Conservation (phyloP, 92 coral and sea anemone species). For the Scolanthus callimorphus region DNA sequence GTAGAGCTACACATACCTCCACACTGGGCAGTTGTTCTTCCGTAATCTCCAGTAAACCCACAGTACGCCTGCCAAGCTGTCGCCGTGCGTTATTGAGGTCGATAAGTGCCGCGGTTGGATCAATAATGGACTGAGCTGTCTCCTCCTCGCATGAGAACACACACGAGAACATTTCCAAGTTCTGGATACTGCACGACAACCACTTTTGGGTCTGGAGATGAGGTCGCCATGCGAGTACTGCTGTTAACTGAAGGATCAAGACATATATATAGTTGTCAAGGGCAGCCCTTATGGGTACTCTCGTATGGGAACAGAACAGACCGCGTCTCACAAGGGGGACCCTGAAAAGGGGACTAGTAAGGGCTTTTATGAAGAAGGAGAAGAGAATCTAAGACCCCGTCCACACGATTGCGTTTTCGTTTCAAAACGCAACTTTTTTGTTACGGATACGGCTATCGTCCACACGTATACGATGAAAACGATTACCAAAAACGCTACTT, state of each 20-base stretch:
- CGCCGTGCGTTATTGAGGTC: slow-evolving; percentile 90
- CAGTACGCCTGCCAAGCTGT: slow-evolving; percentile 66
- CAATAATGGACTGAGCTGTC: slow-evolving; percentile 90
- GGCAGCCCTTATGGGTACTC: too few species aligned
- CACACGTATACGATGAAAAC: too few species aligned
- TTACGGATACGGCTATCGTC: too few species aligned
- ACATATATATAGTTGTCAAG: too few species aligned
- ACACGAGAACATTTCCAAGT: slow-evolving; percentile 93
- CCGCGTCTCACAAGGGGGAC: too few species aligned
- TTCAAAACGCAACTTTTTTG: too few species aligned
- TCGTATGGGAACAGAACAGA: too few species aligned
- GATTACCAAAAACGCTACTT: too few species aligned
- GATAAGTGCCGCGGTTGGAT: slow-evolving; percentile 90
- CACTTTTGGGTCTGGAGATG: slow-evolving; percentile 95
- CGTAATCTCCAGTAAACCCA: slow-evolving; percentile 83
- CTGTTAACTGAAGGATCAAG: slow-evolving; percentile 78
- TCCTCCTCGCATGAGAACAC: slow-evolving; percentile 92
- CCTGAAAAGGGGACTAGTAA: too few species aligned
- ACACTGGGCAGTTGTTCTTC: slow-evolving; percentile 84
- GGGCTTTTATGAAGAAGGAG: too few species aligned
- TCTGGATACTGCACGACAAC: slow-evolving; percentile 94
- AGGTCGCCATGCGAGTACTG: slow-evolving; percentile 99
- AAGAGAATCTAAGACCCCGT: too few species aligned
- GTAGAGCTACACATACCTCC: slow-evolving; percentile 74
- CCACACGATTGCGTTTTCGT: too few species aligned